Conservation (phyloP, 2,113 vertebrate species). For the Ursus arctos region DNA sequence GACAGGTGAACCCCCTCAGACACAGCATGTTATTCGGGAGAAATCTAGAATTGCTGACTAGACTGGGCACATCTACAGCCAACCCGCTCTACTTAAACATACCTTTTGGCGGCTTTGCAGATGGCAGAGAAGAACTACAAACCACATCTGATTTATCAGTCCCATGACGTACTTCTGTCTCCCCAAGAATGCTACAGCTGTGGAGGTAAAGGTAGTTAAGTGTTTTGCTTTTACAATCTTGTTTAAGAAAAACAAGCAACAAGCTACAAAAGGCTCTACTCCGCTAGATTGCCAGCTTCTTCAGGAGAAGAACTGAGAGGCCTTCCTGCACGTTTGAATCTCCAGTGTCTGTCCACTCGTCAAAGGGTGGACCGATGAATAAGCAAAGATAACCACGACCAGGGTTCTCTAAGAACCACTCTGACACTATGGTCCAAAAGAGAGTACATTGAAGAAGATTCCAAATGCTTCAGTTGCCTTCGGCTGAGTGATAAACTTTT, state of each 20-base stretch:
- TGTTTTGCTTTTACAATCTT: not conserved
- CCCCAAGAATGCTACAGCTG: constrained; percentile 88
- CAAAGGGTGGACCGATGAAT: not conserved
- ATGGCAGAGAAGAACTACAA: constrained; percentile 75
- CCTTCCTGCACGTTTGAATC: not conserved
- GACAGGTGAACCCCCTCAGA: not conserved
- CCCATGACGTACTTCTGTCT: constrained; percentile 78
- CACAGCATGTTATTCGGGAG: not conserved
- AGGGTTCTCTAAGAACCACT: not conserved
- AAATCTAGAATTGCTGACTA: not conserved
- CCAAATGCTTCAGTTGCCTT: not conserved
- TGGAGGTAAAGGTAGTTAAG: constrained; percentile 18
- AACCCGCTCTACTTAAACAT: not conserved
- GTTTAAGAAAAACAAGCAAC: not conserved
- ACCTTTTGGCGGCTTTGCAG: constrained; percentile 79
- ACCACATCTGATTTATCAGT: constrained; percentile 86
- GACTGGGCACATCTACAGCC: not conserved
- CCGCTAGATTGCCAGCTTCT: not conserved
- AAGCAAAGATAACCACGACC: not conserved
- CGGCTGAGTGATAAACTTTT: not conserved
- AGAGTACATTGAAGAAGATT: not conserved
- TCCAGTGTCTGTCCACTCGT: not conserved
- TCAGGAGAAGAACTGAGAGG: not conserved
- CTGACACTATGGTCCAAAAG: not conserved
- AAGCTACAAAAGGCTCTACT: not conserved